Base-by-base conservation (phyloP, 2,888 invertebrate species). In the Cryptosula pallasiana region DNA sequence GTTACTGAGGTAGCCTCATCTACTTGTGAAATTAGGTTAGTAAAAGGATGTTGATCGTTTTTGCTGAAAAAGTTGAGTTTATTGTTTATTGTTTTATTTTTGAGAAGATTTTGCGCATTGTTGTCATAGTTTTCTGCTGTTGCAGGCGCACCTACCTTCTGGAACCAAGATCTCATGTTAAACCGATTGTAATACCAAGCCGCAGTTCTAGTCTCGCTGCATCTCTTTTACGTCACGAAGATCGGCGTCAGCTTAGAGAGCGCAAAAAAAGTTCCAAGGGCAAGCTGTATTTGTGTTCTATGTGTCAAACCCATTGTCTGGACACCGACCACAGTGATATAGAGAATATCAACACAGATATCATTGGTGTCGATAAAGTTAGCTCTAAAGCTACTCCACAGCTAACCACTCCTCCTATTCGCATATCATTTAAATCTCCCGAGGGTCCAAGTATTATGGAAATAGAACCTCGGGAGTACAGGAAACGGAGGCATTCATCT, bases 351-450 rank as follows among this genome's bases (percentile, higher is more conserved):
- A n/a, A n/a, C n/a, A n/a, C n/a, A n/a, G 20, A 45, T 45, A 13
- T 45, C 20, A 45, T 45, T 45, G 45, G 45, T 13, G 20, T 13
- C 9, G 45, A 45, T 5, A 20, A 20, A 5, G 20, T 45, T 13
- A 20, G 20, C 5, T 20, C 5, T 13, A 45, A 45, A 45, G 13
- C 32, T 27, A 25, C n/a, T 9, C 9, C 23, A n/a, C 20, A 5
- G 3, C 32, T 63, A 27, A 63, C 70, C 3, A 70, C 45, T 13
- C 70, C 70, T 9, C 70, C 55, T 3, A 70, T 70, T 13, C n/a
- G 32, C 5, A 70, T 70, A 35, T 70, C 70, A 5, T 70, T 70
- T 32, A 70, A 70, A 16, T 35, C 70, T 3, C 70, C 70, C 2
- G 32, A 54, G 5, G 70, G 70, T 2, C 70, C n/a, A 13, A 54